A percentile compares a stretch with the other conserved stretches of the same genome.
These are phyloP conservation scores for Zootermopsis nevadensis DNA, from an alignment of 2,888 invertebrate species.

Conservation along the genomic window DNA sequence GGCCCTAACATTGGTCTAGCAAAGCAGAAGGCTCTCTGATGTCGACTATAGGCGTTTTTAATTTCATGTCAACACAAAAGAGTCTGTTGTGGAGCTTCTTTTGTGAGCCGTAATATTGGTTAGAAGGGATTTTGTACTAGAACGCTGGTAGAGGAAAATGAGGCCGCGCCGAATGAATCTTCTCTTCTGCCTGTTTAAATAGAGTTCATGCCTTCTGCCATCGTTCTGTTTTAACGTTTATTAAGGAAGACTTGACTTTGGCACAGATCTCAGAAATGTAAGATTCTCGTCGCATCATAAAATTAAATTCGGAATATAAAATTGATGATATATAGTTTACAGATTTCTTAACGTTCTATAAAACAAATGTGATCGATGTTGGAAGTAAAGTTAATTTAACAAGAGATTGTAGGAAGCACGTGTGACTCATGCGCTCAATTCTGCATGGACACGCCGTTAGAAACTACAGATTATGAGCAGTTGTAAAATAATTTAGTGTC, in stretches of 20 bases:
- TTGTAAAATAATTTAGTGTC: too few species aligned
- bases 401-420: too few species aligned
- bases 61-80: slow-evolving; percentile 13
- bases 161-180: rapidly evolving
- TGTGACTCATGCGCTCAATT: too few species aligned
- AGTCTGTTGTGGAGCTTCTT: background rate
- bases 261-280: background rate
- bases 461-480: too few species aligned
- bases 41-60: background rate
- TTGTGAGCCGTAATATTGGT: background rate
- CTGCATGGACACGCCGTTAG: too few species aligned
- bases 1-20: background rate
- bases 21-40: background rate
- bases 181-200: background rate
- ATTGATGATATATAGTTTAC: too few species aligned
- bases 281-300: background rate
- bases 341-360: too few species aligned
- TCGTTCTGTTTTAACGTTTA: background rate
- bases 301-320: background rate
- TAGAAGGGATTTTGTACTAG: background rate
- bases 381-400: too few species aligned
- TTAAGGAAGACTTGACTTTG: background rate
- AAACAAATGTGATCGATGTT: too few species aligned
- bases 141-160: background rate
- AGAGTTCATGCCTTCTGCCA: background rate